A percentile compares a stretch with the other conserved stretches of the same genome.
Evolutionary conservation across 2,888 invertebrate species (phyloP).

Genomic region (Acrocyrtus sp.): DNA sequence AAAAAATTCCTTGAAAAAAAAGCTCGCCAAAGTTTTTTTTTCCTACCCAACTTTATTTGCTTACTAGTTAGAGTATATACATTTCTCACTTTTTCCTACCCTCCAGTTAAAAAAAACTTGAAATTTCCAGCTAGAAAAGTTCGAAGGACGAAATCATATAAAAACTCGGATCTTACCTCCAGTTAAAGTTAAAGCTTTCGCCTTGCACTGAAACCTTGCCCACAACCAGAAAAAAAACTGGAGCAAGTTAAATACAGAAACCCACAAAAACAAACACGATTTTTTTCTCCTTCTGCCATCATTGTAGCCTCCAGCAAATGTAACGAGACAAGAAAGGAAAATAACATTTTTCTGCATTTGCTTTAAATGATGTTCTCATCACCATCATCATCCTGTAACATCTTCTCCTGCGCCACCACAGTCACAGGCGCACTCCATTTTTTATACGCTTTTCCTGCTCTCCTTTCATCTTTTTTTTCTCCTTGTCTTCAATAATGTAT

Average conservation of each 20-base stretch:
- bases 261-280: background rate
- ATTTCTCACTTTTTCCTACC: background rate
- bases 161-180: too few relatives aligned
- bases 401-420: background rate
- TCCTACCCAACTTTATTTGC: background rate
- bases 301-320: conserved; percentile 13
- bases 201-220: too few relatives aligned
- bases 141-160: background rate
- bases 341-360: background rate
- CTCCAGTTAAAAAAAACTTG: background rate
- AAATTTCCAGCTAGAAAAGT: background rate
- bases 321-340: background rate
- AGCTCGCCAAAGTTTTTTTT: background rate
- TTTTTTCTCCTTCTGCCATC: background rate
- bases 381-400: background rate
- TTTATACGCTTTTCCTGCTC: background rate
- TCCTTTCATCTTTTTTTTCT: background rate
- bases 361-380: background rate
- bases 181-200: background rate
- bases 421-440: too few relatives aligned
- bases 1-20: background rate
- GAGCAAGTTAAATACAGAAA: conserved; percentile 19
- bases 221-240: background rate
- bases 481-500: background rate
- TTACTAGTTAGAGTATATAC: background rate